Evolutionary conservation across 2,888 invertebrate genomes (phyloP), one percentile per base, ranked within the genome.

Genomic region (Rhagonycha fulva): DNA sequence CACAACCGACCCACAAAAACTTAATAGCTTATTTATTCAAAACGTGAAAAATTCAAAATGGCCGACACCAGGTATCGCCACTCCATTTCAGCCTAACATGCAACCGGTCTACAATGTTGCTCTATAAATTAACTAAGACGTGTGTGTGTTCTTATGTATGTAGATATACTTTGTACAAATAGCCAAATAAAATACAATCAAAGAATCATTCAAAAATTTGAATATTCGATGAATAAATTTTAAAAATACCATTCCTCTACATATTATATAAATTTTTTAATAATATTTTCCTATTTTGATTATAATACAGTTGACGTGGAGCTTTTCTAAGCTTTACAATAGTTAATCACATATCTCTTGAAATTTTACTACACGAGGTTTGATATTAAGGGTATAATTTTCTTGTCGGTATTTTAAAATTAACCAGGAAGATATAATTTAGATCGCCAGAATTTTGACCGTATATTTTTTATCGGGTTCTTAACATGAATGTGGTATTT

Each of bases 21-120:
- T 87, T 87, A 88, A 88, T 88, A 87, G 88, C 88, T 88, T 88
- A 88, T 88, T 88, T 88, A 88, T 88, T 88, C 88, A 88, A 87
- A 87, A 87, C 87, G 87, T 85, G 87, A 88, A 88, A 87, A 86
- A 87, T 88, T 87, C 88, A 88, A 88, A 86, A 88, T 88, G 88
- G 88, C 88, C 86, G 87, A 83, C 83, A 77, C 82, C 81, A 81
- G 82, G 81, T 82, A 81, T 78, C 78, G 80, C 76, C 74, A 77
- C 75, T 75, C 77, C 79, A 77, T 76, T 75, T 75, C 79, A 71
- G 74, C 70, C 79, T 80, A 78, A 79, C 77, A 81, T 81, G 80
- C 82, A 82, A 82, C 82, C 82, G 82, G 83, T 82, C 81, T 76
- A 76, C 76, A 61, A 75, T 68, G 75, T 71, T 76, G 78, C 76